A percentile compares a stretch with the other conserved stretches of the same genome.
Evolutionary conservation across 2,888 invertebrate genomes (phyloP).

Genomic region (Rhimphoctona megacephalus): DNA sequence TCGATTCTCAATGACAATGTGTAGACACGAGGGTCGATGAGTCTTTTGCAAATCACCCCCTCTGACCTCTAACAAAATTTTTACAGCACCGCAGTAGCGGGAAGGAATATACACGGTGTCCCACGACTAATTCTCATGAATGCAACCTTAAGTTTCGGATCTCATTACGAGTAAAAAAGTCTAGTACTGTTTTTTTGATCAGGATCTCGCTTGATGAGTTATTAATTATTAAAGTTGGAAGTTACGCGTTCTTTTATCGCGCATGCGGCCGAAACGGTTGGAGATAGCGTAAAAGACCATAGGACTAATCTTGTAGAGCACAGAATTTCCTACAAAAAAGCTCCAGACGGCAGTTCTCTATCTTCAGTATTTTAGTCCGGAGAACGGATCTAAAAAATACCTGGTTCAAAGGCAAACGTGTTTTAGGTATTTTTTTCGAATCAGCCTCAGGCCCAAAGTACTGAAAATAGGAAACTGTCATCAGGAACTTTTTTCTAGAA

Average conservation of each 20-base stretch:
- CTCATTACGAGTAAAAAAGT: not conserved
- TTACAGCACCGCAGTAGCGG: not conserved
- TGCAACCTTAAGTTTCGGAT: not conserved
- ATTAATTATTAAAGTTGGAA: too few species aligned
- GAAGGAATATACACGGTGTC: not conserved
- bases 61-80: conserved; percentile 52
- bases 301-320: not conserved
- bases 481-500: not conserved
- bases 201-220: too few species aligned
- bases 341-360: not conserved
- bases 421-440: not conserved
- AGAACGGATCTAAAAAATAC: not conserved
- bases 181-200: not conserved
- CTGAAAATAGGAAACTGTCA: not conserved
- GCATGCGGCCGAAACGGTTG: not conserved
- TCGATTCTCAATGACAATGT: conserved; percentile 69
- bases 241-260: not conserved
- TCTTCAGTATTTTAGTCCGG: not conserved
- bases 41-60: conserved; percentile 60
- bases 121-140: not conserved
- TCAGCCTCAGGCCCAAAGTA: not conserved
- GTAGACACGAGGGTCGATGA: conserved; percentile 55
- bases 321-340: not conserved
- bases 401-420: not conserved
- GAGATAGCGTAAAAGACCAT: not conserved